Conservation (phyloP, 2,888 invertebrate genomes). For the Phlogophora meticulosa region DNA sequence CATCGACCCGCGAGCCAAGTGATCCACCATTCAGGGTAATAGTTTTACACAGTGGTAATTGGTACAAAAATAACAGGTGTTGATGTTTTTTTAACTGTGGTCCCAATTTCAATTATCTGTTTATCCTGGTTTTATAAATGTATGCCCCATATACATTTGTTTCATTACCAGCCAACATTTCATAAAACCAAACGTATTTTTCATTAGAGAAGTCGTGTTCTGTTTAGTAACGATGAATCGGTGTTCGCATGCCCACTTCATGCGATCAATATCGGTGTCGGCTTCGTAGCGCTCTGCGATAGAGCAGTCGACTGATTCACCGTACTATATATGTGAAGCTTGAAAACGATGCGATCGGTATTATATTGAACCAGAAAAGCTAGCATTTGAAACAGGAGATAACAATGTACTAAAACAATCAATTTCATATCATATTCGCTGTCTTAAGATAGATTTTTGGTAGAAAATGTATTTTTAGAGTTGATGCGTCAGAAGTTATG, state of each 20-base stretch:
- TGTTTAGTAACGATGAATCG: not conserved
- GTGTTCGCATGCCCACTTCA: conserved; percentile 47
- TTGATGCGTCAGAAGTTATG: not conserved
- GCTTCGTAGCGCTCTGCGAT: conserved; percentile 6
- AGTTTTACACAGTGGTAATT: conserved; percentile 47
- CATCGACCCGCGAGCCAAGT: conserved; percentile 92
- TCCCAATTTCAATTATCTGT: no score
- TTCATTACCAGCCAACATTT: not conserved
- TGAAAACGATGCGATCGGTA: conserved; percentile 23
- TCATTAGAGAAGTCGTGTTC: conserved; percentile 26
- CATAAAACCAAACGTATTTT: not conserved
- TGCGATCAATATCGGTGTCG: conserved; percentile 17
- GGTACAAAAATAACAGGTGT: conserved; percentile 38
- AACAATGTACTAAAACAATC: not conserved
- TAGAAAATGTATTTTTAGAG: not conserved
- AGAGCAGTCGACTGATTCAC: conserved; percentile 30
- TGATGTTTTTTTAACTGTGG: not conserved
- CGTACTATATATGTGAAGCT: conserved; percentile 26
- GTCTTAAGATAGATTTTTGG: not conserved
- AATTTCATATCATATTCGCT: not conserved
- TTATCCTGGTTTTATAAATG: not conserved
- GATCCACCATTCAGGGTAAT: conserved; percentile 90
- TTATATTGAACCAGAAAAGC: not conserved
- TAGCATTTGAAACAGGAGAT: not conserved
- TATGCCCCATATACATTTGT: not conserved